These are phyloP conservation scores for Toxotes chatareus DNA, from an alignment of 2,113 vertebrate species.

Conservation along the genomic window DNA sequence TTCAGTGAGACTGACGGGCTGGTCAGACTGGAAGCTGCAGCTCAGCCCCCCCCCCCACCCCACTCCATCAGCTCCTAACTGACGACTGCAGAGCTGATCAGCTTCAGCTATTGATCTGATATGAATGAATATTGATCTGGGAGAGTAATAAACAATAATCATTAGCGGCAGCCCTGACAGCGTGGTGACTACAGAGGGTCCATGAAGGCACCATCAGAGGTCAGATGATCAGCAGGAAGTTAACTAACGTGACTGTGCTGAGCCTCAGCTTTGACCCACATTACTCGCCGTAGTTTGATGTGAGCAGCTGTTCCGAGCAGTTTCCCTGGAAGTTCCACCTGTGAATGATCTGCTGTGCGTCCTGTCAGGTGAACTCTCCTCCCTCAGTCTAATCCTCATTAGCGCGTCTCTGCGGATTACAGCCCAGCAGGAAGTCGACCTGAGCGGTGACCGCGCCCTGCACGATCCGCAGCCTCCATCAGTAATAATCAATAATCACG, in stretches of 20 bases:
- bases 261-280: not conserved
- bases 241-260: too few species aligned
- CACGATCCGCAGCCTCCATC: too few species aligned
- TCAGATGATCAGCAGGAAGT: not conserved
- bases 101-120: too few species aligned
- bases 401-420: not conserved
- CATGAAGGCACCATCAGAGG: not conserved
- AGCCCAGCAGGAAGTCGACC: slow-evolving; percentile 3
- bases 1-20: not conserved
- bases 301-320: too few species aligned
- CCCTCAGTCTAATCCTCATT: slow-evolving; percentile 42
- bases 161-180: too few species aligned
- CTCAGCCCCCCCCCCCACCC: too few species aligned
- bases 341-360: not conserved
- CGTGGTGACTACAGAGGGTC: not conserved
- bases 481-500: too few species aligned
- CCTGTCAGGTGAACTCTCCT: not conserved
- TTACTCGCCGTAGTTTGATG: not conserved
- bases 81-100: too few species aligned
- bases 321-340: not conserved
- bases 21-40: slow-evolving; percentile 26
- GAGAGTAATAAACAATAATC: too few species aligned
- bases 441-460: not conserved
- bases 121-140: too few species aligned
- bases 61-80: too few species aligned